Percentiles rank a stretch among this genome's conserved stretches.
Conservation (phyloP, 2,888 invertebrate genomes). For the Aporophyla nigra region DNA sequence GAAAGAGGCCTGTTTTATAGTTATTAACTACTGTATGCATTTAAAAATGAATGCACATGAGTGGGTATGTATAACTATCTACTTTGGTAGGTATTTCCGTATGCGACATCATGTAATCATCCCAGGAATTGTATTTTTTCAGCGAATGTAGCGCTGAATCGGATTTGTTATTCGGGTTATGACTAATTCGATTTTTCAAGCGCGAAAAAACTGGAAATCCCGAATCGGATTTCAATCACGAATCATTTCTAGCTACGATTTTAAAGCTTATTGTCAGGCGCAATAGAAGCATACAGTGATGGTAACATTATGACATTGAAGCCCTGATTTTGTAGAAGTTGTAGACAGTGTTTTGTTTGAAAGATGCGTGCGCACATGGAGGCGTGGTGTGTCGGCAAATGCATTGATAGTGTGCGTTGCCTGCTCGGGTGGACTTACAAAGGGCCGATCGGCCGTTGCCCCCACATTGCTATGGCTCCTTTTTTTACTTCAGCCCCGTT, state of each 20-base stretch:
- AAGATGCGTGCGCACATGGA: slow-evolving; percentile 36
- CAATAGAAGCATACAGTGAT: background rate
- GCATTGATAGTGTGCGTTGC: slow-evolving; percentile 60
- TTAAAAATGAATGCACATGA: background rate
- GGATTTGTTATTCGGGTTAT: slow-evolving; percentile 2
- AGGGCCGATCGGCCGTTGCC: slow-evolving; percentile 83
- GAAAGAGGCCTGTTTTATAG: slow-evolving; percentile 5
- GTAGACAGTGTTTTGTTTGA: slow-evolving; percentile 19
- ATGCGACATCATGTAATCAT: slow-evolving; percentile 6
- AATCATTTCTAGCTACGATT: background rate
- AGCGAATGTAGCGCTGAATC: background rate
- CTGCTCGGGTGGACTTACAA: slow-evolving; percentile 66
- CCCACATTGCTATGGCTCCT: slow-evolving; percentile 75
- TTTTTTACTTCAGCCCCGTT: slow-evolving; percentile 73
- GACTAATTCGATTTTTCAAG: slow-evolving; percentile 23
- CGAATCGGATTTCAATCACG: background rate
- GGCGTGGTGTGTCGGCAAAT: slow-evolving; percentile 59
- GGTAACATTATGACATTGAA: slow-evolving; percentile 1
- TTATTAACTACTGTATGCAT: slow-evolving; percentile 1
- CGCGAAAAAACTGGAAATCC: slow-evolving; percentile 3
- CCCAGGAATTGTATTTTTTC: slow-evolving; percentile 25
- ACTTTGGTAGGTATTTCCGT: slow-evolving; percentile 34
- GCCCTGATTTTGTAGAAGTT: slow-evolving; percentile 4
- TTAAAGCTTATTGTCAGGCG: background rate
- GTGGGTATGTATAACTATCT: background rate